Percentiles rank a stretch among this genome's conserved stretches.
Conservation (phyloP, 1,140 invertebrate species). For the Zaprionus taronus region DNA sequence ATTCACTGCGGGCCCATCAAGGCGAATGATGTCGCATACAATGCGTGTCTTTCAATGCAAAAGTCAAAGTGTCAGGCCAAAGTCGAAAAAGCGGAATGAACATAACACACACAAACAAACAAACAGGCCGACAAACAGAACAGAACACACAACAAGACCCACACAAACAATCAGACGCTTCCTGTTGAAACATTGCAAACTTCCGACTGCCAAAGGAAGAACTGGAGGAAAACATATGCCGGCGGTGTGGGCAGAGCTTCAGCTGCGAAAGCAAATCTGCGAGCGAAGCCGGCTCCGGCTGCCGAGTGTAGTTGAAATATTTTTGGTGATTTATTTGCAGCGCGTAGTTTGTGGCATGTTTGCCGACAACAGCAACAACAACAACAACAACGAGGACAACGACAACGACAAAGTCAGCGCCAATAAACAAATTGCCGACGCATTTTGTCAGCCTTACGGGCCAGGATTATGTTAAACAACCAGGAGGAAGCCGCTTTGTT, state of each 20-base stretch:
- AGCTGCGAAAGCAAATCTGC: constrained; percentile 22
- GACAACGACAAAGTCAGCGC: constrained; percentile 58
- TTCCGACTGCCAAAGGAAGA: constrained; percentile 71
- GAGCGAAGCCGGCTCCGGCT: constrained; percentile 32
- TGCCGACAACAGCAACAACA: constrained; percentile 61
- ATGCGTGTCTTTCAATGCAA: constrained; percentile 73
- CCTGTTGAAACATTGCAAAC: constrained; percentile 82
- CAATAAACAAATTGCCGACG: constrained; percentile 82
- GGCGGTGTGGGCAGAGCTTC: constrained; percentile 61
- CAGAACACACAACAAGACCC: constrained; percentile 32
- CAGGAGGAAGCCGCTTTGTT: constrained; percentile 20
- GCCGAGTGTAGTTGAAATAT: constrained; percentile 79
- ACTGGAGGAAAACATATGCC: constrained; percentile 66
- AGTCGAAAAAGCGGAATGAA: constrained; percentile 72
- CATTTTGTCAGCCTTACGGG: constrained; percentile 74
- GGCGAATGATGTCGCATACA: constrained; percentile 61
- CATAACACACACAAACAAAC: constrained; percentile 60
- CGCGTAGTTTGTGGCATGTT: constrained; percentile 82
- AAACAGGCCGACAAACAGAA: constrained; percentile 41
- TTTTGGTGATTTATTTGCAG: constrained; percentile 82
- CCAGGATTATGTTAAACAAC: constrained; percentile 80
- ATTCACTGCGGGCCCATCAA: constrained; percentile 48
- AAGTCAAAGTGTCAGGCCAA: constrained; percentile 77
- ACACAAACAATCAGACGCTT: constrained; percentile 75
- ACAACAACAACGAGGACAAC: constrained; percentile 18